Percentiles rank a stretch among this genome's conserved stretches.
Evolutionary conservation across 2,113 vertebrate species (phyloP).

Genomic region (Onychostruthus taczanowskii): DNA sequence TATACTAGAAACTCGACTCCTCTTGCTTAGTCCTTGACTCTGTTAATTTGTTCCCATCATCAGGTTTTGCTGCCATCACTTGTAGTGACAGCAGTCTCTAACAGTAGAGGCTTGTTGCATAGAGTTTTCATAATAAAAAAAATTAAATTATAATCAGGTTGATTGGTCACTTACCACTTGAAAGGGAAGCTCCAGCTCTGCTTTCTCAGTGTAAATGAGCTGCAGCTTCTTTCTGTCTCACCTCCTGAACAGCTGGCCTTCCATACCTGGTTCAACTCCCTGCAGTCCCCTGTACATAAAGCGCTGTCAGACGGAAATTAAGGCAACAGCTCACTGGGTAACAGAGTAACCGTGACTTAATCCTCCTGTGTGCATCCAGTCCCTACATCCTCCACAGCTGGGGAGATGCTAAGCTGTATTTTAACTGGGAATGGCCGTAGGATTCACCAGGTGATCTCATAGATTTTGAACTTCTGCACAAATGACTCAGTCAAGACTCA

Average conservation of each 20-base stretch:
- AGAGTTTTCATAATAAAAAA: background rate
- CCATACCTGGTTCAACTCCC: accelerated
- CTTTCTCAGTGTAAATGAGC: background rate
- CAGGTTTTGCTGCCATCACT: background rate
- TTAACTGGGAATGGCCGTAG: background rate
- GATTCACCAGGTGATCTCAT: background rate
- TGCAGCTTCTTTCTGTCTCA: background rate
- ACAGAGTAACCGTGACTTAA: background rate
- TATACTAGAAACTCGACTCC: background rate
- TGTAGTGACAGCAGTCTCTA: background rate
- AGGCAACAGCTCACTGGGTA: background rate
- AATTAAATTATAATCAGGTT: background rate
- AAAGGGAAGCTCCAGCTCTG: background rate
- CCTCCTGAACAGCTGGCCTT: background rate
- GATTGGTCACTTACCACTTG: background rate
- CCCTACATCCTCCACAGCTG: accelerated
- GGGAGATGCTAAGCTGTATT: background rate
- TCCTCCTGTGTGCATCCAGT: background rate
- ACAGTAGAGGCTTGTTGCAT: accelerated
- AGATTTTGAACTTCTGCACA: background rate
- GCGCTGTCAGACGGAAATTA: background rate
- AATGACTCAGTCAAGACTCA: background rate
- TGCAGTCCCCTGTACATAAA: background rate
- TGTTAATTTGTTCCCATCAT: background rate
- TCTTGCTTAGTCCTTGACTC: background rate